These are phyloP conservation scores for Zaprionus ghesquierei DNA, from an alignment of 1,140 invertebrate genomes.

Conservation along the genomic window DNA sequence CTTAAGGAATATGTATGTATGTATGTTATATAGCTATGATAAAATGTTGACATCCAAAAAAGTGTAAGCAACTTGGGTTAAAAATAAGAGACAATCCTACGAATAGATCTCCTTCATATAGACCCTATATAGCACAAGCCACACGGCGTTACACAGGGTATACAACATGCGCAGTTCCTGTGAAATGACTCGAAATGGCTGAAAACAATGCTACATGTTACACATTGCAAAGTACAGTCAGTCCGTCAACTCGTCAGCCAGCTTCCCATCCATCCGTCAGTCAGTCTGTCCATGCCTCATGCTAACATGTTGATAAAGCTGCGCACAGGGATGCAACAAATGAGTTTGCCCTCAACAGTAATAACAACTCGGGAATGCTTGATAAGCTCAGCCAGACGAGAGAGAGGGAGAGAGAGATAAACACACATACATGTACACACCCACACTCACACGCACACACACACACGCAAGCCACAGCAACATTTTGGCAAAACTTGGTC, in stretches of 20 bases:
- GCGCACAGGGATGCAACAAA: constrained; percentile 3
- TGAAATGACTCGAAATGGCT: neutral
- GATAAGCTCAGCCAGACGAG: constrained; percentile 21
- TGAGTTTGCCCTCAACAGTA: constrained; percentile 15
- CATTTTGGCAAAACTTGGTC: constrained; percentile 7
- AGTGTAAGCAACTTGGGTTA: no score
- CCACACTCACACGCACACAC: constrained; percentile 3
- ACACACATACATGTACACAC: neutral
- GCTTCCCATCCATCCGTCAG: neutral
- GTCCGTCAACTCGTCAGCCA: neutral
- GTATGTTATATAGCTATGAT: no score
- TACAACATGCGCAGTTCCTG: neutral
- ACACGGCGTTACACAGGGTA: no score
- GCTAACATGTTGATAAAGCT: constrained; percentile 17
- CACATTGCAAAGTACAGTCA: neutral
- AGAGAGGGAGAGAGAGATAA: no score
- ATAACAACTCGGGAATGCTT: constrained; percentile 32
- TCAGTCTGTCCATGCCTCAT: neutral
- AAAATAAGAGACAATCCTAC: no score
- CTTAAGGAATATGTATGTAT: no score
- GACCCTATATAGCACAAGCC: no score
- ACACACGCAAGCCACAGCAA: neutral
- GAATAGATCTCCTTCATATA: no score
- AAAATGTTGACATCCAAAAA: no score
- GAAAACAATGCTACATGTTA: neutral